Evolutionary conservation across 2,888 invertebrate genomes (phyloP), one percentile per base, ranked within the genome.

Genomic region (Calameuta filiformis): DNA sequence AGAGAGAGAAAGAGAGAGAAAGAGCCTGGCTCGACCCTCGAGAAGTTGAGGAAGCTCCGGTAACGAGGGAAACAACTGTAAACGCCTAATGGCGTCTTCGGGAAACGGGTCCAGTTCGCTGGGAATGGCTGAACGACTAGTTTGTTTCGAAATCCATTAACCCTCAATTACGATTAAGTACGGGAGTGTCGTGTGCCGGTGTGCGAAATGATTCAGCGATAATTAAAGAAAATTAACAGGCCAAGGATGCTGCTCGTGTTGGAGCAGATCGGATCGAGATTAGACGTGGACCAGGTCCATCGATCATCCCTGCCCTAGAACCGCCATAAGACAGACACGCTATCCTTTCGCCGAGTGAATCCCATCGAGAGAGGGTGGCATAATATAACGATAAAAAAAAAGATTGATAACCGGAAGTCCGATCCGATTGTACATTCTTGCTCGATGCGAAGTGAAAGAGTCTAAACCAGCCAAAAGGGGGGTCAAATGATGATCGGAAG

Each of bases 101-200:
- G 35, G 23, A 56, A 56, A 56, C 56, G 56, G 56, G 56, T 56
- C 56, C 23, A 56, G 56, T 23, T 56, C 23, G 0, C 2, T 56
- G 74, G 12, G 68, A 31, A 31, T n/a, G 56, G 30, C 56, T 11
- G 31, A 68, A 31, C 68, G 76, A 80, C 77, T 76, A 75, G 77
- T 77, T 73, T 76, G 78, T 79, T 75, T 80, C 80, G 68, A 79
- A 81, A 81, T 82, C 82, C 80, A 81, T 83, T 83, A 82, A 82
- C 82, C 78, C 77, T 81, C 79, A 82, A 83, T 82, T 82, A 83
- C 23, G 56, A 80, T 81, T 78, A 79, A 78, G 79, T 76, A 77
- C 78, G 68, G 79, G 73, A 77, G 75, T 75, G 73, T 75, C 69
- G 74, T 73, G 56, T 12, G 68, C 75, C 37, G 75, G 15, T 30